Evolutionary conservation across 2,113 vertebrate species (phyloP).

Genomic region (Takifugu flavidus): DNA sequence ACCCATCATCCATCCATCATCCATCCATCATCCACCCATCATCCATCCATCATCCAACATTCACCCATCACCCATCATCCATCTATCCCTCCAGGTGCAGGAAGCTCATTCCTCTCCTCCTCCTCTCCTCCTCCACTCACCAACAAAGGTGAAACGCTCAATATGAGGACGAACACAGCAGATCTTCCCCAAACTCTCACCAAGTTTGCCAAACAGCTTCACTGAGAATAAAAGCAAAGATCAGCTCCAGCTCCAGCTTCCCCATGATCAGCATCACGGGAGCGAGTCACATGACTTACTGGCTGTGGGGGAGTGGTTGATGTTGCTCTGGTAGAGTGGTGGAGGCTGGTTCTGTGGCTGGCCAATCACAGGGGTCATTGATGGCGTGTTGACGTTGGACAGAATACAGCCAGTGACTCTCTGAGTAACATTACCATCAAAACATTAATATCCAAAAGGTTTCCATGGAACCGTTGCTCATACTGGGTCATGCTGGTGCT

Average conservation of each 20-base stretch:
- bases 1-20: too few relatives aligned
- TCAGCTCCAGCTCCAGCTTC: not conserved
- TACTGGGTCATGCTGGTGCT: too few relatives aligned
- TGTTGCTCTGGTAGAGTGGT: slow-evolving; percentile 83
- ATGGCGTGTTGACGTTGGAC: slow-evolving; percentile 96
- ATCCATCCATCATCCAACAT: too few relatives aligned
- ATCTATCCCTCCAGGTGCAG: too few relatives aligned
- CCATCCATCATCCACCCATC: too few relatives aligned
- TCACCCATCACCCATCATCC: too few relatives aligned
- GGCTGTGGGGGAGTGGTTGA: slow-evolving; percentile 83
- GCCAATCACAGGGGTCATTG: slow-evolving; percentile 90
- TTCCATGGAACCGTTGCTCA: slow-evolving; percentile 1
- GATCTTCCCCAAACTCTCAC: slow-evolving; percentile 90
- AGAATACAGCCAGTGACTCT: slow-evolving; percentile 98
- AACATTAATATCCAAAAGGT: not conserved
- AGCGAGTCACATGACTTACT: slow-evolving; percentile 68
- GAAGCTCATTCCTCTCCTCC: too few relatives aligned
- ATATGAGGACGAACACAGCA: slow-evolving; percentile 93
- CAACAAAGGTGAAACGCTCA: slow-evolving; percentile 96
- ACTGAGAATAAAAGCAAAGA: slow-evolving; percentile 67
- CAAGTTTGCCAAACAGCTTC: slow-evolving; percentile 92
- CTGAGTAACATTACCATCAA: slow-evolving; percentile 64
- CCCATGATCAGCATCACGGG: not conserved
- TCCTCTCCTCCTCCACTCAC: slow-evolving; percentile 63
- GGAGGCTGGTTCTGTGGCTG: slow-evolving; percentile 89